phyloP scores from a whole-genome alignment of 2,113 vertebrate species.

The Carlito syrichta region DNA sequence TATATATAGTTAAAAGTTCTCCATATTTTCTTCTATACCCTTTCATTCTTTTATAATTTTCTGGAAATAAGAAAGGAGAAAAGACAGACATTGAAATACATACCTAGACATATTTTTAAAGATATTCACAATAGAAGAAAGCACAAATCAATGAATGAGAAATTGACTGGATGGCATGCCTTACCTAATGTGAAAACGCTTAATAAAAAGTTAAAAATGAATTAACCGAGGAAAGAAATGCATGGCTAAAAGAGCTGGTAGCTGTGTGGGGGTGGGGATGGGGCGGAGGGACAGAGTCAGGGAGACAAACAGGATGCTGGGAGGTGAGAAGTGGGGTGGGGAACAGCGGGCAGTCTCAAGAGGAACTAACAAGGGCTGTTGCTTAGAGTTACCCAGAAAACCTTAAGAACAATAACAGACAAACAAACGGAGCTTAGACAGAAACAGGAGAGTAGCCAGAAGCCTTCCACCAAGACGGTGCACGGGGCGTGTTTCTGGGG shows the following conservation, averaged over 20 bases:
- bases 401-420: constrained; percentile 63
- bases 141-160: not conserved
- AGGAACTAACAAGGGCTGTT: constrained; percentile 75
- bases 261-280: constrained; percentile 16
- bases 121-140: not conserved
- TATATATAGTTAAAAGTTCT: not conserved
- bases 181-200: not conserved
- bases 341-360: constrained; percentile 71
- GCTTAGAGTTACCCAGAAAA: constrained; percentile 73
- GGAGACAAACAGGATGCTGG: constrained; percentile 75
- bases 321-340: constrained; percentile 76
- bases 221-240: not conserved
- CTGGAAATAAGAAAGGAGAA: not conserved
- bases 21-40: not conserved
- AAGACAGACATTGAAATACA: not conserved
- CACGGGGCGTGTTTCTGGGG: fast-evolving
- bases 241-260: constrained; percentile 9
- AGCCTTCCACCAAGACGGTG: not conserved
- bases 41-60: not conserved
- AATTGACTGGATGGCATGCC: not conserved
- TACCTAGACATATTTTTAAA: not conserved
- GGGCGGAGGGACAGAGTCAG: constrained; percentile 59
- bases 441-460: not conserved
- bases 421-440: constrained; percentile 26
- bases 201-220: not conserved